phyloP scores from a whole-genome alignment of 92 coral and sea anemone species.

The Umimayanthus chanpuru region DNA sequence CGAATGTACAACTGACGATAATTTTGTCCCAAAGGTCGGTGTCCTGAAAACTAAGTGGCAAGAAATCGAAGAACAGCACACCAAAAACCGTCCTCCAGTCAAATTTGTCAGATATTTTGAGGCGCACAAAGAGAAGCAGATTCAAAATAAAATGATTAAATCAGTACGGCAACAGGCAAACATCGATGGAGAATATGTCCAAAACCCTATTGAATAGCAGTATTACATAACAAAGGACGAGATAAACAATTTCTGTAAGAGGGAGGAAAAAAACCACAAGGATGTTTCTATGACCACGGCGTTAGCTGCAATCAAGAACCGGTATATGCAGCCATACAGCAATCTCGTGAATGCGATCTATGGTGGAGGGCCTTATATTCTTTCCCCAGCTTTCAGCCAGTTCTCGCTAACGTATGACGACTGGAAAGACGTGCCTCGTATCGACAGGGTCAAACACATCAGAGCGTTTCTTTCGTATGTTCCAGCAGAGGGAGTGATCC shows the following conservation, averaged over 20 bases:
- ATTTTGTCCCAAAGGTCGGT: conserved; percentile 29
- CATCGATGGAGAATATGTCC: conserved; percentile 46
- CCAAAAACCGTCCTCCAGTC: conserved; percentile 52
- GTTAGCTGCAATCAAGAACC: conserved; percentile 30
- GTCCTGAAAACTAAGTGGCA: conserved; percentile 48
- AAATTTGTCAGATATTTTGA: conserved; percentile 52
- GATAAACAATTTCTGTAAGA: conserved; percentile 36
- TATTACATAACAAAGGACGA: conserved; percentile 53
- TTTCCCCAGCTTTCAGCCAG: conserved; percentile 28
- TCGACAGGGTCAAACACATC: conserved; percentile 19
- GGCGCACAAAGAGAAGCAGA: conserved; percentile 52
- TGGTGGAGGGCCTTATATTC: conserved; percentile 43
- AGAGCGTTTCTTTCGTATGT: conserved; percentile 15
- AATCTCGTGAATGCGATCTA: conserved; percentile 48
- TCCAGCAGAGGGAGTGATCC: not conserved
- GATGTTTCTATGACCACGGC: conserved; percentile 49
- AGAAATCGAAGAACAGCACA: conserved; percentile 31
- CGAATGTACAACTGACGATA: conserved; percentile 44
- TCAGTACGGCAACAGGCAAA: conserved; percentile 31
- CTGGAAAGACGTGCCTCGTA: conserved; percentile 41
- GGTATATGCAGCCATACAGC: conserved; percentile 44
- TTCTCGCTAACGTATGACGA: conserved; percentile 43
- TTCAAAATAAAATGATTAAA: conserved; percentile 50
- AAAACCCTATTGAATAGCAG: conserved; percentile 54
- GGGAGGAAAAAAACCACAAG: conserved; percentile 48